Evolutionary conservation across 1,140 invertebrate species (phyloP), one percentile per base, ranked within the genome.

Genomic region (Pachypsylla venusta): DNA sequence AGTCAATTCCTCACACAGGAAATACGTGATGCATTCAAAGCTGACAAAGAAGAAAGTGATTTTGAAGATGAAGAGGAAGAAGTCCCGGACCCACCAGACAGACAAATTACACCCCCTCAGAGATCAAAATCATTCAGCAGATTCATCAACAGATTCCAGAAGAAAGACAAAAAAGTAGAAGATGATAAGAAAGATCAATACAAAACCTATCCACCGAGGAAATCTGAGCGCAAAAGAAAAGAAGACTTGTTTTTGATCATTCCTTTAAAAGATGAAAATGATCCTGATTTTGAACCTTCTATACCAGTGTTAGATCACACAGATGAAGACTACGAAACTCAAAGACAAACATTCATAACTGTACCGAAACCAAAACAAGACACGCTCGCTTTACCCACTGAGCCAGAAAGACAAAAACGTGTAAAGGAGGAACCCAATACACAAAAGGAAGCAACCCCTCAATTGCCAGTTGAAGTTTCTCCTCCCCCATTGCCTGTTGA

Each of bases 1-100:
- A 81, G 82, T 40, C 77, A 81, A 67, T 85, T 85, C 61, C 76
- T 89, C 48, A 82, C 81, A 40, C 78, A 79, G 54, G 85, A 89
- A 71, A 86, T 89, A 62, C 75, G 83, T 61, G 83, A 87, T 68
- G 84, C 84, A 42, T 84, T 87, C 65, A 77, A 81, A 65, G 63
- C 77, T 76, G 57, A 57, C 64, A 3, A 76, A 78, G n/a, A 73
- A 72, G 30, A 84, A 83, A 66, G 75, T 79, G 1, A 68, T 85
- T 28, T 74, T 77, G 16, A 25, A 4, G 67, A 71, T 39, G 60
- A 64, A 5, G 61, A 65, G n/a, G 35, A 64, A 10, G 57, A 69
- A 58, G 67, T 54, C 62, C 69, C 55, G 63, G 70, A 55, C 68
- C 69, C 7, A 24, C 22, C 22, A n/a, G 12, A 27, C 7, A 27